Percentiles rank a stretch among this genome's conserved stretches.
Evolutionary conservation across 2,113 vertebrate genomes (phyloP).

Genomic region (Copsychus sechellarum): DNA sequence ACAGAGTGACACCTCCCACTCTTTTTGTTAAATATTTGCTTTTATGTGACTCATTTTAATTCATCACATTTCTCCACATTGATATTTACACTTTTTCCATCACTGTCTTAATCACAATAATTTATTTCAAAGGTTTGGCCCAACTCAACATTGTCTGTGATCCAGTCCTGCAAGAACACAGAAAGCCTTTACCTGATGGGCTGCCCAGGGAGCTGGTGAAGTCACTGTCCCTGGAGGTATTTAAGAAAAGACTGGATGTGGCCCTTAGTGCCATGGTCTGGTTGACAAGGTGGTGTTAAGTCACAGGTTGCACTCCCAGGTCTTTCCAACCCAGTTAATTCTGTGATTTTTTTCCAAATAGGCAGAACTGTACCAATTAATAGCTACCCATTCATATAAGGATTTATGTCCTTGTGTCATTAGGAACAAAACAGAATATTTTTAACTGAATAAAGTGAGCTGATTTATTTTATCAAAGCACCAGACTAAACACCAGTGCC

Average conservation of each 20-base stretch:
- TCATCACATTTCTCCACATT: background rate
- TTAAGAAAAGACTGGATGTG: background rate
- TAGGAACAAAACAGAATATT: background rate
- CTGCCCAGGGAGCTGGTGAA: background rate
- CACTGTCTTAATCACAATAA: background rate
- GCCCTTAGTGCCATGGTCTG: background rate
- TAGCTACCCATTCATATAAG: background rate
- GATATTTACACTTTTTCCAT: background rate
- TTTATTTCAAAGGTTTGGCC: background rate
- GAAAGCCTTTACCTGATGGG: background rate
- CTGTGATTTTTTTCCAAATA: background rate
- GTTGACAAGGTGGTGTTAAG: background rate
- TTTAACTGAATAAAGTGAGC: background rate
- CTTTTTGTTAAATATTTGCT: slow-evolving; percentile 27
- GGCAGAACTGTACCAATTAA: background rate
- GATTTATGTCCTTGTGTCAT: background rate
- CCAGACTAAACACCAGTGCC: background rate
- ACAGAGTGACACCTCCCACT: background rate
- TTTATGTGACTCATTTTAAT: background rate
- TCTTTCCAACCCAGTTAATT: background rate
- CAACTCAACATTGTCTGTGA: background rate
- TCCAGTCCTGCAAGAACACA: background rate
- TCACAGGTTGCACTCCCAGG: background rate
- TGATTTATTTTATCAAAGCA: background rate
- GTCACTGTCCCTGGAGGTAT: no score